phyloP scores from a whole-genome alignment of 2,797 vertebrate species.

The Pristis pectinata region DNA sequence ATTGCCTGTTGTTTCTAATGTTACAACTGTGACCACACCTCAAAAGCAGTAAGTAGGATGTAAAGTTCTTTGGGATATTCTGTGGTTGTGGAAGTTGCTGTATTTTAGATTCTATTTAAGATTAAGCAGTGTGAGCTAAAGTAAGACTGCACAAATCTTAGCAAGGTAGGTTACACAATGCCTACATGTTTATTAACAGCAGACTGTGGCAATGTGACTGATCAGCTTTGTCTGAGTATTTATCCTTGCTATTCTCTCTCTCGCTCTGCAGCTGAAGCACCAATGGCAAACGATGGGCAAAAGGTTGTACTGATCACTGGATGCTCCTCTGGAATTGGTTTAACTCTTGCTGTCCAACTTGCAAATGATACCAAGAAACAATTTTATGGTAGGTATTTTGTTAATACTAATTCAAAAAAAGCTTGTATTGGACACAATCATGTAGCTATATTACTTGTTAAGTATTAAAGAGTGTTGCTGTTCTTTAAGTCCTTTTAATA shows the following conservation, averaged over 20 bases:
- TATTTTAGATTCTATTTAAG: too few species aligned
- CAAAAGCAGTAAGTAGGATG: too few species aligned
- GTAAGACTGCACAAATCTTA: too few species aligned
- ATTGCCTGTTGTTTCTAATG: too few species aligned
- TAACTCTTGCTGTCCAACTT: slow-evolving; percentile 76
- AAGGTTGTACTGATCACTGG: slow-evolving; percentile 84
- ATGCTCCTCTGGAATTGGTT: slow-evolving; percentile 87
- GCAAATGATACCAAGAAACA: slow-evolving; percentile 75
- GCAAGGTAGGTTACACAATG: not conserved
- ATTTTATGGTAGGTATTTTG: slow-evolving; percentile 73
- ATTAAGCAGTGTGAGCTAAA: too few species aligned
- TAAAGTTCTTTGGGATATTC: too few species aligned
- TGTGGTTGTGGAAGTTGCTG: too few species aligned
- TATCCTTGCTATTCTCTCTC: not conserved
- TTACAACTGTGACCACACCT: too few species aligned
- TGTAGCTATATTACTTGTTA: not conserved
- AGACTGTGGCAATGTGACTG: not conserved
- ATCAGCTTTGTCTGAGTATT: not conserved
- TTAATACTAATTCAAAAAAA: slow-evolving; percentile 22
- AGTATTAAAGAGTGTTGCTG: too few species aligned
- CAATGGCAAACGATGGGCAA: slow-evolving; percentile 72
- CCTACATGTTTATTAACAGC: not conserved
- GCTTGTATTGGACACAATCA: too few species aligned
- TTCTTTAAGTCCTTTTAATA: not conserved
- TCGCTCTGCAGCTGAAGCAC: not conserved